phyloP scores from a whole-genome alignment of 2,888 invertebrate species.

The Cerceris ruficornis region DNA sequence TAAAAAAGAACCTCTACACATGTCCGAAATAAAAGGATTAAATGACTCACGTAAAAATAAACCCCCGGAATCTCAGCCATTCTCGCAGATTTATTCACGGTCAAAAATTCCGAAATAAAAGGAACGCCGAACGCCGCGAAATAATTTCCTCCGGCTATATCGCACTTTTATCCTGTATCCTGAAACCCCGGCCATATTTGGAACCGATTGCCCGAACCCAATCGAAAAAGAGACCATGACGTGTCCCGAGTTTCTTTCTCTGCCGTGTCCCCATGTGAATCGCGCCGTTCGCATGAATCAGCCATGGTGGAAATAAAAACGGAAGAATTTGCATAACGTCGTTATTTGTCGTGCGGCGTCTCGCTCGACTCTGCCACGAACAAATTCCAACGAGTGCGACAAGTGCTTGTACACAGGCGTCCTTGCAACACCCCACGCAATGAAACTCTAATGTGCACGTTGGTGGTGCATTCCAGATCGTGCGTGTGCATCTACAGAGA shows the following conservation, averaged over 20 bases:
- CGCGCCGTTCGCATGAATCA: constrained; percentile 42
- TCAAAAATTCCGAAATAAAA: background rate
- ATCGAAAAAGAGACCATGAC: constrained; percentile 33
- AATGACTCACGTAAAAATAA: too few species aligned
- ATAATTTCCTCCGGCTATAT: background rate
- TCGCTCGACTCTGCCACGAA: constrained; percentile 15
- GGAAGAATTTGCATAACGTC: constrained; percentile 47
- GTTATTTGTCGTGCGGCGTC: constrained; percentile 50
- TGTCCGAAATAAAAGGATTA: too few species aligned
- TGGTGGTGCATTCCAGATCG: constrained; percentile 50
- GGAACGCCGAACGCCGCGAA: background rate
- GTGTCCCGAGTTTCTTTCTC: constrained; percentile 20
- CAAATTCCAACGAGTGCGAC: constrained; percentile 51
- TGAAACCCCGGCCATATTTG: constrained; percentile 22
- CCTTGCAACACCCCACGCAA: constrained; percentile 62
- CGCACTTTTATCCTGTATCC: background rate
- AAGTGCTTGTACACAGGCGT: constrained; percentile 49
- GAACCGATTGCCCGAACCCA: constrained; percentile 3
- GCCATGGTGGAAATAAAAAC: constrained; percentile 28
- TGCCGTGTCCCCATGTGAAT: constrained; percentile 17
- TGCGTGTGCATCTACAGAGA: constrained; percentile 12
- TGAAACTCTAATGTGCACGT: constrained; percentile 45
- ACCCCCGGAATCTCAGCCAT: too few species aligned
- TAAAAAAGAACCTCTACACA: too few species aligned
- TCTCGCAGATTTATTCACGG: too few species aligned